A percentile compares a stretch with the other conserved stretches of the same genome.
These are phyloP conservation scores for Sakesphorus luctuosus DNA, from an alignment of 2,113 vertebrate genomes.

Conservation along the genomic window DNA sequence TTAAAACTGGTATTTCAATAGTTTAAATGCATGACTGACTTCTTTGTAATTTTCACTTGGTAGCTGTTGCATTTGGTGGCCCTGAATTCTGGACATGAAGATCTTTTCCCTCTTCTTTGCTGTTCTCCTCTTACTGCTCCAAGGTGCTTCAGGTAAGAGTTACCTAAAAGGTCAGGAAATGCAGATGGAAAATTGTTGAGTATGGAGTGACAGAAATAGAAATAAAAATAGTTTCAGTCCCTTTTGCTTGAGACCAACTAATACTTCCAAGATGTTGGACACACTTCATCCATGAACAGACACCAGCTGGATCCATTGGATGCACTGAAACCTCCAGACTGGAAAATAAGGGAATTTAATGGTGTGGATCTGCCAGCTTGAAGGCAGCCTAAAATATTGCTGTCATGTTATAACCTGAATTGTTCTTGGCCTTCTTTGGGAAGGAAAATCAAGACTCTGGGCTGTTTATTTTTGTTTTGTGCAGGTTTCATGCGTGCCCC, in stretches of 20 bases:
- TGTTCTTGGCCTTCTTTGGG: neutral
- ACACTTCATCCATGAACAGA: neutral
- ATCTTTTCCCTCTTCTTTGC: neutral
- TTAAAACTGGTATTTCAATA: neutral
- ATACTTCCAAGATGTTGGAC: accelerated
- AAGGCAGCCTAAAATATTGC: neutral
- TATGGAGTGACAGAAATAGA: neutral
- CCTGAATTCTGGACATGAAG: neutral
- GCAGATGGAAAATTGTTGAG: neutral
- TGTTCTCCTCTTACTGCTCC: neutral
- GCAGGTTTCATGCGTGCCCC: slow-evolving; percentile 63
- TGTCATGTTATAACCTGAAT: no score
- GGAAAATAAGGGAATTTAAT: neutral
- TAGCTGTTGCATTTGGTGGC: neutral
- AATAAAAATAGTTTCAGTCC: neutral
- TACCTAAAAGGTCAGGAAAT: neutral
- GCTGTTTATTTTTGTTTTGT: neutral
- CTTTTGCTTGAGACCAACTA: neutral
- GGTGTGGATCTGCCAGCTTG: neutral
- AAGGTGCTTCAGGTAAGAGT: slow-evolving; percentile 4
- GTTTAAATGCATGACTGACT: neutral
- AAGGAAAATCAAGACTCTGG: neutral
- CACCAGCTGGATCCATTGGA: neutral
- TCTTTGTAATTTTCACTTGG: neutral
- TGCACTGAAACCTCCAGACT: neutral